A percentile compares a stretch with the other conserved stretches of the same genome.
Evolutionary conservation across 1,140 invertebrate genomes (phyloP).

Genomic region (Pissodes strobi): DNA sequence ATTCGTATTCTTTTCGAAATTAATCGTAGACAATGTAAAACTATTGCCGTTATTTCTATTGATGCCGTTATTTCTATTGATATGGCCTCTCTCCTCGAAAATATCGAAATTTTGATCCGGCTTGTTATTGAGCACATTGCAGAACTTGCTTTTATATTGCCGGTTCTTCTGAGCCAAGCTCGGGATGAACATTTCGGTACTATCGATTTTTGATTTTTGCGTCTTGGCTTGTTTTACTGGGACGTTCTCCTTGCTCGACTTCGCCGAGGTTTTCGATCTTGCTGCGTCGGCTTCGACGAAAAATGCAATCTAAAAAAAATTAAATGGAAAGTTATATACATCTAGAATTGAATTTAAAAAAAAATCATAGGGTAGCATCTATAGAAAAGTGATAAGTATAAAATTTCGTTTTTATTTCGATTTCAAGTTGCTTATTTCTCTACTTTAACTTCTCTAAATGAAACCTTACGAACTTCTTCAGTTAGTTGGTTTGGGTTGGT

Average conservation of each 20-base stretch:
- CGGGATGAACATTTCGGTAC: slow-evolving; percentile 59
- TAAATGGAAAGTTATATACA: too few relatives aligned
- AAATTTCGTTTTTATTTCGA: too few relatives aligned
- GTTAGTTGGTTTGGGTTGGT: too few relatives aligned
- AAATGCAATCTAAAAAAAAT: slow-evolving; percentile 57
- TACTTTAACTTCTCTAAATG: too few relatives aligned
- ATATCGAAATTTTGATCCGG: slow-evolving; percentile 50
- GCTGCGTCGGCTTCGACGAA: slow-evolving; percentile 57
- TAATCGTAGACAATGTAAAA: slow-evolving; percentile 55
- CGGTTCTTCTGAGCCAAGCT: slow-evolving; percentile 58
- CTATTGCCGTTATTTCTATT: slow-evolving; percentile 45
- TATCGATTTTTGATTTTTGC: slow-evolving; percentile 22
- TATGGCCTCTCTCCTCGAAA: slow-evolving; percentile 37
- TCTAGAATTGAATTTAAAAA: slow-evolving; percentile 27
- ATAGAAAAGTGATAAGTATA: too few relatives aligned
- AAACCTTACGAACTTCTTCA: too few relatives aligned
- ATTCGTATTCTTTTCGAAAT: slow-evolving; percentile 59
- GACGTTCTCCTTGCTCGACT: slow-evolving; percentile 44
- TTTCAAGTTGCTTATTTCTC: too few relatives aligned
- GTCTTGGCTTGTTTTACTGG: slow-evolving; percentile 52
- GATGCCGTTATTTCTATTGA: too few relatives aligned
- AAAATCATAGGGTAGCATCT: too few relatives aligned
- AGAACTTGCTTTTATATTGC: slow-evolving; percentile 60
- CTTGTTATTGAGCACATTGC: slow-evolving; percentile 54
- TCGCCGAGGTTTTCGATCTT: slow-evolving; percentile 46